Evolutionary conservation across 2,888 invertebrate species (phyloP).

Genomic region (Exephanes ischioxanthus): DNA sequence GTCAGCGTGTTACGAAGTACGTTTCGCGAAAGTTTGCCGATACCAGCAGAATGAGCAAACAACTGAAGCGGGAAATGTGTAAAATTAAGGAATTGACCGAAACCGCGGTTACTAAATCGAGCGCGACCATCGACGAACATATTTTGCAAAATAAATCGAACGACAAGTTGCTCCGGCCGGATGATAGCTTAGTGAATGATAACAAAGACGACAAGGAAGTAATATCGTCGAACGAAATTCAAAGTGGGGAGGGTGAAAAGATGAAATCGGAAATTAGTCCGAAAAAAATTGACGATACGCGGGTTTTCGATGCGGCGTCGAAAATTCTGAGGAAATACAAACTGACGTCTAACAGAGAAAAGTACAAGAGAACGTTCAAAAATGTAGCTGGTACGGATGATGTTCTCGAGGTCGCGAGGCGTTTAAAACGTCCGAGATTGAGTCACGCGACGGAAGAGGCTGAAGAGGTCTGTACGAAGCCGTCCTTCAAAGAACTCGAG

Average conservation of each 20-base stretch:
- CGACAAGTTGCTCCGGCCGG: neutral
- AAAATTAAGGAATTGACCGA: constrained; percentile 80
- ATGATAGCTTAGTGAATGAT: neutral
- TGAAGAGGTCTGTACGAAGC: constrained; percentile 12
- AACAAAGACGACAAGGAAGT: neutral
- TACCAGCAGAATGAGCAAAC: constrained; percentile 78
- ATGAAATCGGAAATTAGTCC: neutral
- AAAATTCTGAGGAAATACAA: constrained; percentile 62
- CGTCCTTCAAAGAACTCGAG: constrained; percentile 64
- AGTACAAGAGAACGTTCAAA: constrained; percentile 63
- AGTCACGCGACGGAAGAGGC: neutral
- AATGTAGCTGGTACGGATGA: constrained; percentile 53
- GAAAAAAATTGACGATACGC: neutral
- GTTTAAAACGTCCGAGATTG: constrained; percentile 46
- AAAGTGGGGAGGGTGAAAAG: neutral
- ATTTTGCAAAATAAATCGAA: neutral
- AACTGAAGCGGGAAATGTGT: constrained; percentile 79
- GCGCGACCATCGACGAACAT: neutral
- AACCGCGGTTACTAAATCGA: constrained; percentile 40
- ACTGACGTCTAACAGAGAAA: constrained; percentile 34
- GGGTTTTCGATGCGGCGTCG: constrained; percentile 39
- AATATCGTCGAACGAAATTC: neutral
- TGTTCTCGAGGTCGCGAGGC: constrained; percentile 1
- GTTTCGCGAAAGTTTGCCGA: constrained; percentile 82
- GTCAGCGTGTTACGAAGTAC: constrained; percentile 86